Percentiles rank a stretch among this genome's conserved stretches.
Evolutionary conservation across 2,113 vertebrate species (phyloP).

Genomic region (Mormoops blainvillei): DNA sequence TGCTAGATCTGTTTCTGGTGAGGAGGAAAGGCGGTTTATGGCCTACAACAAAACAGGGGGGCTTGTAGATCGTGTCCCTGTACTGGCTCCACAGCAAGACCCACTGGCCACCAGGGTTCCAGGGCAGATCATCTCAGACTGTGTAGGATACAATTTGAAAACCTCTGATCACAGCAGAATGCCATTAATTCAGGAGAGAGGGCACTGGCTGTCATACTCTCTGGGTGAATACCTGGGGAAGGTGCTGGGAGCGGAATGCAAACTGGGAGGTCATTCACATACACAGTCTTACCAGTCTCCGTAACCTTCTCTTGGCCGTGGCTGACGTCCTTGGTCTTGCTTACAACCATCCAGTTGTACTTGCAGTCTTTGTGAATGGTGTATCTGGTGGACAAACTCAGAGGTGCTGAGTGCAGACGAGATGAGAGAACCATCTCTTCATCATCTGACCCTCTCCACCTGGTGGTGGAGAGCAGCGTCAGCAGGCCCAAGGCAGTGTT

Average conservation of each 20-base stretch:
- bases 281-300: slow-evolving; percentile 80
- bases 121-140: not conserved
- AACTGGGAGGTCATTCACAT: slow-evolving; percentile 74
- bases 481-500: not conserved
- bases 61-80: not conserved
- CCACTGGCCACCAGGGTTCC: too few species aligned
- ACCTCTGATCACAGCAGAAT: not conserved
- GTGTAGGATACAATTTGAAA: not conserved
- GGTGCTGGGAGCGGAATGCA: slow-evolving; percentile 73
- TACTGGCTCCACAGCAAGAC: not conserved
- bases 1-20: not conserved
- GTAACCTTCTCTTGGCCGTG: slow-evolving; percentile 84
- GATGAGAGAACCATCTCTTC: not conserved
- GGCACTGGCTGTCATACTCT: not conserved
- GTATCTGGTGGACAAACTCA: slow-evolving; percentile 79
- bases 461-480: not conserved
- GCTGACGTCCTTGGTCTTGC: slow-evolving; percentile 73
- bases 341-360: slow-evolving; percentile 72
- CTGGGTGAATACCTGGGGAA: not conserved
- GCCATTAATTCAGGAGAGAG: not conserved
- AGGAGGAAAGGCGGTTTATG: not conserved
- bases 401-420: not conserved
- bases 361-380: slow-evolving; percentile 82
- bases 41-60: not conserved
- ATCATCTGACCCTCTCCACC: not conserved